Conservation (phyloP, 2,888 invertebrate genomes). For the Baccha elongata region DNA sequence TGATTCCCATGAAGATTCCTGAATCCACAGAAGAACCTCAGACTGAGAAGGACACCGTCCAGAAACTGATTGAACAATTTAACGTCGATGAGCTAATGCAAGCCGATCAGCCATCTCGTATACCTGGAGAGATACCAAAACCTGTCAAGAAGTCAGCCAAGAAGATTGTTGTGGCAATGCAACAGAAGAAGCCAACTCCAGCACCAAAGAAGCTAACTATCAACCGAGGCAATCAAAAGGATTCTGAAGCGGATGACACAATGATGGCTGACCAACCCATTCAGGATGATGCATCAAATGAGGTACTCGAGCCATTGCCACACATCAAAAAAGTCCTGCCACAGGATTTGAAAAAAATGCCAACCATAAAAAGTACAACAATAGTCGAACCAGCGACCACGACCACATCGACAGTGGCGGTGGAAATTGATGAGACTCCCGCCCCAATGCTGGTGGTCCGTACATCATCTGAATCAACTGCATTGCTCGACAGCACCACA, state of each 20-base stretch:
- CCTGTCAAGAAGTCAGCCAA: slow-evolving; percentile 80
- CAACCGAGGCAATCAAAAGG: slow-evolving; percentile 46
- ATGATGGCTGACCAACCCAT: slow-evolving; percentile 82
- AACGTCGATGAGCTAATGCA: slow-evolving; percentile 81
- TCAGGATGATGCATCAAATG: slow-evolving; percentile 78
- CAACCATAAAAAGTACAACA: slow-evolving; percentile 73
- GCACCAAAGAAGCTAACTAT: slow-evolving; percentile 51
- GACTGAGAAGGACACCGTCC: slow-evolving; percentile 77
- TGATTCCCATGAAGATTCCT: slow-evolving; percentile 75
- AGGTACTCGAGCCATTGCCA: slow-evolving; percentile 80
- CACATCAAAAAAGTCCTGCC: slow-evolving; percentile 80
- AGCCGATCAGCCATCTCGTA: slow-evolving; percentile 78
- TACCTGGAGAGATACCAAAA: slow-evolving; percentile 79
- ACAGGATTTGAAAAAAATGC: slow-evolving; percentile 78
- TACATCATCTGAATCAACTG: slow-evolving; percentile 48
- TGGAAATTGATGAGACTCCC: slow-evolving; percentile 38
- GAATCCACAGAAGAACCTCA: slow-evolving; percentile 75
- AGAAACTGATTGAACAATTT: slow-evolving; percentile 79
- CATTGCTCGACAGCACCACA: slow-evolving; percentile 43
- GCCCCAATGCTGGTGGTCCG: slow-evolving; percentile 40
- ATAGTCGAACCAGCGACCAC: slow-evolving; percentile 56
- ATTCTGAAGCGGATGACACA: slow-evolving; percentile 76
- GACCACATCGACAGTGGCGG: slow-evolving; percentile 59
- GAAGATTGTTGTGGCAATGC: slow-evolving; percentile 76
- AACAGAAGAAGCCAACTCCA: slow-evolving; percentile 53